A percentile compares a stretch with the other conserved stretches of the same genome.
phyloP scores from a whole-genome alignment of 2,797 vertebrate species.

The Orestias chungarensis region DNA sequence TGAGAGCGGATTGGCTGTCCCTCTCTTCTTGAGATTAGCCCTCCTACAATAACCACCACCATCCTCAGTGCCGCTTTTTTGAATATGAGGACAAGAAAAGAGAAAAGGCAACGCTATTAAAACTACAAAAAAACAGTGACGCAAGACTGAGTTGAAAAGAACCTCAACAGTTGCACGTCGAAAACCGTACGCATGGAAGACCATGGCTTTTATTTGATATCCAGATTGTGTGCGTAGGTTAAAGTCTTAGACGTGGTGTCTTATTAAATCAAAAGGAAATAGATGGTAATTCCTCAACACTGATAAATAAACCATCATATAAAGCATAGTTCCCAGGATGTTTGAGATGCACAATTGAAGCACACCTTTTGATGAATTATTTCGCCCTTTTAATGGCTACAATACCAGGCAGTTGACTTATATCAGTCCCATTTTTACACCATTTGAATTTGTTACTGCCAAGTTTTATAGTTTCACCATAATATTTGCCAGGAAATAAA shows the following conservation, averaged over 20 bases:
- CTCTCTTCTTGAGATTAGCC: constrained; percentile 45
- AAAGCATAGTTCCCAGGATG: neutral
- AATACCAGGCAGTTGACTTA: too few species aligned
- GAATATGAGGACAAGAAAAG: constrained; percentile 37
- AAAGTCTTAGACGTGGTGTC: neutral
- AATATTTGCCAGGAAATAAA: too few species aligned
- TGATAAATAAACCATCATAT: neutral
- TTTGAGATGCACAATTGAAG: neutral
- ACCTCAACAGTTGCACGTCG: neutral
- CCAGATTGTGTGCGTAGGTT: neutral
- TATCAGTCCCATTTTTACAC: too few species aligned
- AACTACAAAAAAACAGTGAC: constrained; percentile 12
- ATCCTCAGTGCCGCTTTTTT: constrained; percentile 37
- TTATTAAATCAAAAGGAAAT: neutral
- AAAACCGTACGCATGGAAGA: neutral
- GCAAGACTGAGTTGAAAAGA: constrained; percentile 12
- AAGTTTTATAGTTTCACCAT: too few species aligned
- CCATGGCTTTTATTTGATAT: neutral
- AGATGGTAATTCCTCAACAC: neutral
- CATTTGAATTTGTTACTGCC: too few species aligned
- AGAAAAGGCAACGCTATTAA: constrained; percentile 20
- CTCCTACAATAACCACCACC: too few species aligned
- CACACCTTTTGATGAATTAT: neutral
- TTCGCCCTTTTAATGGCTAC: too few species aligned
- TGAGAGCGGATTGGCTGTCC: constrained; percentile 56